phyloP scores from a whole-genome alignment of 1,140 invertebrate genomes.

The Drosophila asahinai region DNA sequence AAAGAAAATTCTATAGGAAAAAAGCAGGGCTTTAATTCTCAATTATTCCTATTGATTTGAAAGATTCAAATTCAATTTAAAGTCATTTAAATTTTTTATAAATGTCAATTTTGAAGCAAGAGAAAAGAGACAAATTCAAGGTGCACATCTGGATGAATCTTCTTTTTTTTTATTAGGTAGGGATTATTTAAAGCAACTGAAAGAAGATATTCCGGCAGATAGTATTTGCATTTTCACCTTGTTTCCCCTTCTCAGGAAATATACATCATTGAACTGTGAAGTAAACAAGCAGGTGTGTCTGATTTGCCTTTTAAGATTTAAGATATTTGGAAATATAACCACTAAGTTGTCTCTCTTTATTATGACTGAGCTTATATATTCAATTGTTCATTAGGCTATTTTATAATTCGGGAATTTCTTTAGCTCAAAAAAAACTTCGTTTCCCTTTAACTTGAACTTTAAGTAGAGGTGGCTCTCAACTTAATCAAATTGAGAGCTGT shows the following conservation, averaged over 20 bases:
- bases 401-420: background rate
- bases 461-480: constrained; percentile 5
- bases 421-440: constrained; percentile 1
- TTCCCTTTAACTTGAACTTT: background rate
- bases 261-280: constrained; percentile 34
- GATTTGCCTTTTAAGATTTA: background rate
- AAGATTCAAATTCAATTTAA: background rate
- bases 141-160: background rate
- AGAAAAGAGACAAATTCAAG: background rate
- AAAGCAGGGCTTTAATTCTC: background rate
- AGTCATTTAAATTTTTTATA: background rate
- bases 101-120: background rate
- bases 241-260: constrained; percentile 34
- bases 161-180: background rate
- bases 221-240: background rate
- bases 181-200: background rate
- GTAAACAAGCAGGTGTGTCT: background rate
- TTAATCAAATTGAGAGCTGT: constrained; percentile 12
- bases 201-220: constrained; percentile 32
- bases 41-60: background rate
- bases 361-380: background rate
- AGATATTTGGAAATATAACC: too few species aligned
- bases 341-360: too few species aligned
- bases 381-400: too few species aligned
- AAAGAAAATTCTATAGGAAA: background rate